Evolutionary conservation across 2,113 vertebrate genomes (phyloP).

Genomic region (Trogon melanurus): DNA sequence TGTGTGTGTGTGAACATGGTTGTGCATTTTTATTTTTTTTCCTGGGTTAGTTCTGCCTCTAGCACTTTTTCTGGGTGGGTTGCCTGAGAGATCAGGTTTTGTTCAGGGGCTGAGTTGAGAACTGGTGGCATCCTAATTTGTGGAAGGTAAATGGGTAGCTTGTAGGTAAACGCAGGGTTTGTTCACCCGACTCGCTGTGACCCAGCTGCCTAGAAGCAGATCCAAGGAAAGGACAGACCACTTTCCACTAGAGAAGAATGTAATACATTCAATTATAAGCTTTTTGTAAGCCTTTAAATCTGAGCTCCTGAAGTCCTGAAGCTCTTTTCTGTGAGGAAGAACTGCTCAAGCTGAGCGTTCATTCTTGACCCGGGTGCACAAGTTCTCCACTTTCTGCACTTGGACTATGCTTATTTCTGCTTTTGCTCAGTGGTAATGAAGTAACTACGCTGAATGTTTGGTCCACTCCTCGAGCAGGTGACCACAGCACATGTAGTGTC

Average conservation of each 20-base stretch:
- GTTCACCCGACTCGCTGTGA: neutral
- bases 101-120: neutral
- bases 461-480: neutral
- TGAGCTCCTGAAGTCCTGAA: neutral
- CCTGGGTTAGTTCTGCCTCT: neutral
- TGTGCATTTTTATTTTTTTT: neutral
- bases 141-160: neutral
- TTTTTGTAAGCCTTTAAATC: neutral
- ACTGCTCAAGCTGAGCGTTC: neutral
- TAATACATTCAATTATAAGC: neutral
- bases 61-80: neutral
- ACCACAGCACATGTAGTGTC: neutral
- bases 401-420: neutral
- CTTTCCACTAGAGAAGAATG: neutral
- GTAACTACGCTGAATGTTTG: neutral
- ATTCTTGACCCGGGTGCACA: neutral
- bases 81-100: neutral
- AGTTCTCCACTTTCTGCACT: neutral
- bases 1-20: neutral
- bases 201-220: neutral
- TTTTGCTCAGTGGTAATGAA: neutral
- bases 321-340: neutral
- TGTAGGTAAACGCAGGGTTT: neutral
- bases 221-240: neutral
- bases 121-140: neutral